phyloP scores from a whole-genome alignment of 2,888 invertebrate genomes.

The Noctua pronuba region DNA sequence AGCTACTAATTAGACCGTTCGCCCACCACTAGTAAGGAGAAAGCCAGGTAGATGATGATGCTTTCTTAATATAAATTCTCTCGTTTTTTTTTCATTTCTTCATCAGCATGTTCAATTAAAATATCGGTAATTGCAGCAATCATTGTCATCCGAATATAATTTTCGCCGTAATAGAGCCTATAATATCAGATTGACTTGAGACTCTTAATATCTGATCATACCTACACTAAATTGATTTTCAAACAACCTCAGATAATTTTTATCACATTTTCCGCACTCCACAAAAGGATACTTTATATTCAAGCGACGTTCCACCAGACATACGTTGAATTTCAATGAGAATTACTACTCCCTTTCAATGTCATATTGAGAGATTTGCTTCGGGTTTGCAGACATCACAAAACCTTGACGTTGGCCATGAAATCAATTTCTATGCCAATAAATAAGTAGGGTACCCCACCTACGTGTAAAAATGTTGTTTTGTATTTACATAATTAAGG shows the following conservation, averaged over 20 bases:
- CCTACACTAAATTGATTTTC: slow-evolving; percentile 12
- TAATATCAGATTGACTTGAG: not conserved
- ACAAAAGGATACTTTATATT: slow-evolving; percentile 37
- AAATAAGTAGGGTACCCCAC: not conserved
- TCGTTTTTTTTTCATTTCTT: not conserved
- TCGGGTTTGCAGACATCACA: slow-evolving; percentile 21
- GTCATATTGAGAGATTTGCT: slow-evolving; percentile 37
- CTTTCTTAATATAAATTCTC: not conserved
- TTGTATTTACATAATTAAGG: not conserved
- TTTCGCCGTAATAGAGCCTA: not conserved
- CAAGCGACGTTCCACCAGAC: slow-evolving; percentile 5
- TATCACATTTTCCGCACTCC: slow-evolving; percentile 23
- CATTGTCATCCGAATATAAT: too few species aligned
- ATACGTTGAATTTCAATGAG: slow-evolving; percentile 41
- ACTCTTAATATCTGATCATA: not conserved
- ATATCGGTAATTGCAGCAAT: not conserved
- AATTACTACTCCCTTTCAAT: slow-evolving; percentile 38
- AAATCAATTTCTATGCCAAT: slow-evolving; percentile 30
- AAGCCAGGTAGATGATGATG: not conserved
- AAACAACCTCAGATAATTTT: slow-evolving; percentile 17
- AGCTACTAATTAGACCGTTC: not conserved
- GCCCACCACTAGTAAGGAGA: not conserved
- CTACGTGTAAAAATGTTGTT: slow-evolving; percentile 3
- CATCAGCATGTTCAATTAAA: not conserved
- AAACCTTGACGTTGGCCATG: slow-evolving; percentile 47